Evolutionary conservation across 2,113 vertebrate species (phyloP), one percentile per base, ranked within the genome.

Genomic region (Hylia prasina): DNA sequence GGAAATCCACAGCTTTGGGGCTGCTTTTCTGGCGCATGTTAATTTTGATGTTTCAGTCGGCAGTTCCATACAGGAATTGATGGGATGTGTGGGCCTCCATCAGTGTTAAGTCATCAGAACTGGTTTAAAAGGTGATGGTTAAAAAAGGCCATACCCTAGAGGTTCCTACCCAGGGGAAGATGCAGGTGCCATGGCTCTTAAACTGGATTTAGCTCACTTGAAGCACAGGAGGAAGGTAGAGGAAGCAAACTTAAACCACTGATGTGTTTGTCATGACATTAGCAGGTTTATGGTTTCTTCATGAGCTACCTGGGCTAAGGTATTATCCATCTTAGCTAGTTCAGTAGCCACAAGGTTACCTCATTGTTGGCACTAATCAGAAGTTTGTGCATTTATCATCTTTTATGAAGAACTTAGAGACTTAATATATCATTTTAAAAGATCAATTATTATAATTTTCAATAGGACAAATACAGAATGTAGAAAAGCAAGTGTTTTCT

Each of bases 191-290:
- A 23, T 58, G 53, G 47, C 39, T 82, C 72, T n/a, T 42, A 7
- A 56, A 40, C 24, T 30, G 39, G 58, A 60, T n/a, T 66, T 63
- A 66, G 21, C 47, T 87, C 37, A 48, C 60, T 71, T 40, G 24
- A 82, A 64, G 27, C 13, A 12, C 6, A 24, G 0, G 3, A 30
- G 2, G 5, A 73, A 77, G 47, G 69, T 22, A 35, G 35, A 71
- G 40, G 73, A 71, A 81, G 57, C 30, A 58, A 22, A 68, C 15
- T 58, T n/a, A 53, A 80, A 35, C 70, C 14, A 13, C 27, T 37
- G 25, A 45, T 0, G 0, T 37, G 19, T 70, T 87, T 89, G 64
- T 91, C 42, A 28, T 0, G 4, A 61, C 23, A 1, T 50, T 16
- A 50, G 19, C 63, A 61, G 42, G 25, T 83, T 73, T 44, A 72